phyloP scores from a whole-genome alignment of 2,888 invertebrate species.

The Lobophora halterata region DNA sequence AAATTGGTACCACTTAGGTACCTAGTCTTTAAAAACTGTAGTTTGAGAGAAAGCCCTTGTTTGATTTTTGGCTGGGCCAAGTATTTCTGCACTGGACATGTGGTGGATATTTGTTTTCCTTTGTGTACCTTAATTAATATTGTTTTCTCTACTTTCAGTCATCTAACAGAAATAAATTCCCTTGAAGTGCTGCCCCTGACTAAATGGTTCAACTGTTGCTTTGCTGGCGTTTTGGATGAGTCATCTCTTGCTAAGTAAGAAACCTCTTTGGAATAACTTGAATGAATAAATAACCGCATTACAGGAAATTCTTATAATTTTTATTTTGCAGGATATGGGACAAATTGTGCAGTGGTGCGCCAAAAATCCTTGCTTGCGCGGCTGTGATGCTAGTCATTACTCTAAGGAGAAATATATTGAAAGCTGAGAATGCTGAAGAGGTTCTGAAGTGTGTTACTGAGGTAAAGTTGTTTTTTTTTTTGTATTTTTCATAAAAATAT shows the following conservation, averaged over 20 bases:
- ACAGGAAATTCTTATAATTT: neutral
- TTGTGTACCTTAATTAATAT: too few species aligned
- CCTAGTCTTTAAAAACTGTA: too few species aligned
- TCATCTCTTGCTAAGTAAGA: slow-evolving; percentile 87
- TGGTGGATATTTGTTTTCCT: too few species aligned
- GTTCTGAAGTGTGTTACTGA: slow-evolving; percentile 85
- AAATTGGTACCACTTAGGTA: too few species aligned
- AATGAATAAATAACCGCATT: neutral
- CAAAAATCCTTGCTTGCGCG: slow-evolving; percentile 89
- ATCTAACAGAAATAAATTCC: slow-evolving; percentile 83
- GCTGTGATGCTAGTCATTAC: slow-evolving; percentile 87
- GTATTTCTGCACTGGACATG: too few species aligned
- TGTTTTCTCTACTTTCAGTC: too few species aligned
- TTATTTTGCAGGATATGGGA: slow-evolving; percentile 89
- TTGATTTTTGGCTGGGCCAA: too few species aligned
- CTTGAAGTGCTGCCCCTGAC: slow-evolving; percentile 85
- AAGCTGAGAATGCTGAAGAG: slow-evolving; percentile 80
- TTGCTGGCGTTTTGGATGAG: slow-evolving; percentile 90
- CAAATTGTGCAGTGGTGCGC: slow-evolving; percentile 92
- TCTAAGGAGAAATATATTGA: slow-evolving; percentile 83
- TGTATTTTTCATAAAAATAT: neutral
- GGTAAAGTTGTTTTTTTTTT: slow-evolving; percentile 38
- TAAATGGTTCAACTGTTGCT: slow-evolving; percentile 91
- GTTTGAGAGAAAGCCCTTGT: too few species aligned
- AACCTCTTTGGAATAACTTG: too few species aligned